A percentile compares a stretch with the other conserved stretches of the same genome.
These are phyloP conservation scores for Mesocricetus auratus DNA, from an alignment of 2,113 vertebrate genomes.

Conservation along the genomic window DNA sequence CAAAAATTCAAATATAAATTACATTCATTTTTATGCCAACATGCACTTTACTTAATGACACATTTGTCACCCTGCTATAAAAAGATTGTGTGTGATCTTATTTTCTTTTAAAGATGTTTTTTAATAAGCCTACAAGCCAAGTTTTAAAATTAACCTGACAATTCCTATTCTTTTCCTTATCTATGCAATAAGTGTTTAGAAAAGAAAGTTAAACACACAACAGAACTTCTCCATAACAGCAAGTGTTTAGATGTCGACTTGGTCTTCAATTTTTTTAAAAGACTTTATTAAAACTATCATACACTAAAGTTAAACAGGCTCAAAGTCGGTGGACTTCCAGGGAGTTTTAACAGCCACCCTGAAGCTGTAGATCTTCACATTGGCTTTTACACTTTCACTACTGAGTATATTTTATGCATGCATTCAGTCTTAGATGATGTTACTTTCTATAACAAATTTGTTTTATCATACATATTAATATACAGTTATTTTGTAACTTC, in stretches of 20 bases:
- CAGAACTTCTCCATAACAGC: constrained; percentile 26
- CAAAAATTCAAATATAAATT: constrained; percentile 74
- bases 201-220: background rate
- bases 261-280: background rate
- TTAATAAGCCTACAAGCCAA: constrained; percentile 43
- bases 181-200: constrained; percentile 29
- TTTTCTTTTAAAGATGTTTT: constrained; percentile 68
- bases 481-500: constrained; percentile 30
- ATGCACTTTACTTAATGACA: constrained; percentile 62
- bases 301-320: background rate
- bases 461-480: background rate
- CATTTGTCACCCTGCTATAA: constrained; percentile 62
- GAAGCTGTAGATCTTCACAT: background rate
- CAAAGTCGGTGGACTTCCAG: background rate
- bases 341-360: background rate
- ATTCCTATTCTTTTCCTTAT: constrained; percentile 44
- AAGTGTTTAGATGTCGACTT: constrained; percentile 2
- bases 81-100: constrained; percentile 53
- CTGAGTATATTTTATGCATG: background rate
- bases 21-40: constrained; percentile 71
- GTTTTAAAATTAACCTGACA: constrained; percentile 60
- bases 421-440: background rate
- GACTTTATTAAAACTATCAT: background rate
- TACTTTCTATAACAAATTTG: constrained; percentile 48
- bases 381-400: background rate